A percentile compares a stretch with the other conserved stretches of the same genome.
Conservation (phyloP, 2,113 vertebrate species). For the Lanius collurio region DNA sequence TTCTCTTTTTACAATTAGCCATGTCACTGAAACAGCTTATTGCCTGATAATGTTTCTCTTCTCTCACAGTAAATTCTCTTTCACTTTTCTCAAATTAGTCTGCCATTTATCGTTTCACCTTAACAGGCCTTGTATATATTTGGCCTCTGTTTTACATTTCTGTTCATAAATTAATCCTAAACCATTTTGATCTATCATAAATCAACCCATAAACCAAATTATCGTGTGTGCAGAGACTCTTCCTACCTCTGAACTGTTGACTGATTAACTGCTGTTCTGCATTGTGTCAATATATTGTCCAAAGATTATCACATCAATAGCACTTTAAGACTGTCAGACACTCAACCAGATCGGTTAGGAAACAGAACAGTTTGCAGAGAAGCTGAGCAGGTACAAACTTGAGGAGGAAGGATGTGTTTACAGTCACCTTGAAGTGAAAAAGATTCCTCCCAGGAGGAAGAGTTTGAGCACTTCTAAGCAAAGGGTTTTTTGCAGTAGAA, state of each 20-base stretch:
- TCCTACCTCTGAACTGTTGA: background rate
- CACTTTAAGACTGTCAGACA: background rate
- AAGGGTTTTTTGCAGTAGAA: rapidly evolving
- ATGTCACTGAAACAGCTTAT: background rate
- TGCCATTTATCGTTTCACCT: background rate
- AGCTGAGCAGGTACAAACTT: background rate
- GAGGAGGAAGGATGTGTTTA: background rate
- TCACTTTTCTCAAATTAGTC: background rate
- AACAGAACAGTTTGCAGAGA: background rate
- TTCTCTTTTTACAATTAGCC: background rate
- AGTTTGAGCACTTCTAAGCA: background rate
- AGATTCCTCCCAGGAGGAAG: background rate
- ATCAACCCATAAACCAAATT: background rate
- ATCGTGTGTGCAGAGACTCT: background rate
- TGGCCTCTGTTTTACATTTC: background rate
- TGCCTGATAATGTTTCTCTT: background rate
- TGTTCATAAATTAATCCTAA: background rate
- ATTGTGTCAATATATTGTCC: background rate
- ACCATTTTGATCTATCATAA: background rate
- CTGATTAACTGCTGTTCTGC: background rate
- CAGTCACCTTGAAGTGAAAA: background rate
- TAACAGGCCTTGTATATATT: background rate
- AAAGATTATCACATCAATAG: background rate
- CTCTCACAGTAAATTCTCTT: background rate
- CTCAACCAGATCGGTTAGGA: background rate